phyloP scores from a whole-genome alignment of 1,140 invertebrate species.

The Oscheius sp. region DNA sequence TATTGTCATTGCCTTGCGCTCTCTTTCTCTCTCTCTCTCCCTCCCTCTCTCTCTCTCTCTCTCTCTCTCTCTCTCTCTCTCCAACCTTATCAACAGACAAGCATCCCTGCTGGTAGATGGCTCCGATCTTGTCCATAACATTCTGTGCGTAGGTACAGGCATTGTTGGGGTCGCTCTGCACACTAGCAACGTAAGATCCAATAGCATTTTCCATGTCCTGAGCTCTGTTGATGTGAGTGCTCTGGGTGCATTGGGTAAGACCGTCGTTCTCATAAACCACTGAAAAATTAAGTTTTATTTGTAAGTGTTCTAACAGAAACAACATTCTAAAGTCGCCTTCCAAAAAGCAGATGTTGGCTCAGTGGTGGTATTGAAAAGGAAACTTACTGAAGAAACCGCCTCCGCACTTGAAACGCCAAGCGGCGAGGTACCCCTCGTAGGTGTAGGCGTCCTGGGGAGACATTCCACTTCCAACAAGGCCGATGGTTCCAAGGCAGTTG shows the following conservation, averaged over 20 bases:
- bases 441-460: not conserved
- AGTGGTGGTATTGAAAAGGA: not conserved
- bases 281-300: not conserved
- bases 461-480: slow-evolving; percentile 14
- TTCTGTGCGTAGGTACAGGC: slow-evolving; percentile 27
- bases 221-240: slow-evolving; percentile 18
- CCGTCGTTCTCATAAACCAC: not conserved
- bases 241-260: slow-evolving; percentile 7
- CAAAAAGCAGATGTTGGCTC: no score
- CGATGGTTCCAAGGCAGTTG: slow-evolving; percentile 27
- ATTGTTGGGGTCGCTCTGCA: not conserved
- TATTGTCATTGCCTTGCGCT: no score
- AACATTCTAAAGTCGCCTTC: no score
- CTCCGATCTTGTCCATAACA: slow-evolving; percentile 9
- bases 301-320: not conserved
- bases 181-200: not conserved
- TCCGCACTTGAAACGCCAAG: slow-evolving; percentile 28
- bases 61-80: no score
- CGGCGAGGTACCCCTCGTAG: slow-evolving; percentile 19
- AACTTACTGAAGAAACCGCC: slow-evolving; percentile 21
- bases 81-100: slow-evolving; percentile 11
- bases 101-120: slow-evolving; percentile 8
- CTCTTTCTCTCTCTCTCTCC: no score
- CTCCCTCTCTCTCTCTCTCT: no score
- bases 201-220: not conserved